Evolutionary conservation across 2,113 vertebrate species (phyloP), one percentile per base, ranked within the genome.

Genomic region (Callipepla squamata): DNA sequence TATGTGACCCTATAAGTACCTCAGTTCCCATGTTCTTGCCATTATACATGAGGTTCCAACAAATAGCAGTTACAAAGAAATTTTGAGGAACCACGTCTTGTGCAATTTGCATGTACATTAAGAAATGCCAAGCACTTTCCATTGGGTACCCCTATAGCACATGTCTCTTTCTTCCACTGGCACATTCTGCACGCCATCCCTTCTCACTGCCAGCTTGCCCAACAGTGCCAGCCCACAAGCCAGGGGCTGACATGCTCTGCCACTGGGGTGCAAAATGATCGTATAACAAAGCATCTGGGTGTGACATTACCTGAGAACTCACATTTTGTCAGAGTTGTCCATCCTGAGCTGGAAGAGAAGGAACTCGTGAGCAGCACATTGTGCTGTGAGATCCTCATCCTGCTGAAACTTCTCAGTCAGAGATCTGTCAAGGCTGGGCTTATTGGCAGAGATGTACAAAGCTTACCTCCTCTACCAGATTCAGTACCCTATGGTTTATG

Each of bases 91-190:
- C 42, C 42, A 42, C 58, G 51, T 13, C 21, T 12, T 48, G 13
- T 25, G 34, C 20, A 45, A 4, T 25, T 74, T 72, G 19, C 0
- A 1, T 12, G 13, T 18, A 51, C 42, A 40, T 14, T 59, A 80
- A 73, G 1, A 89, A 42, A 18, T 13, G 57, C 5, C 10, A 42
- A 8, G 12, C 19, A n/a, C 50, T 59, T 47, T 69, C 18, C 20
- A 23, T 48, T 0, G 0, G 69, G 18, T 51, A 82, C 17, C 77
- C 28, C 72, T 32, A 44, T 26, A 6, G 25, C 23, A 17, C 59
- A 38, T 5, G 10, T 23, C 16, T 15, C 28, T 28, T 19, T 40
- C 61, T n/a, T 58, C 55, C 32, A 58, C 10, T 11, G 11, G 30
- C 55, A n/a, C 18, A 2, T 58, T n/a, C 55, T 11, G 19, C 32